Evolutionary conservation across 2,888 invertebrate genomes (phyloP).

Genomic region (Bursaphelenchus okinawaensis): DNA sequence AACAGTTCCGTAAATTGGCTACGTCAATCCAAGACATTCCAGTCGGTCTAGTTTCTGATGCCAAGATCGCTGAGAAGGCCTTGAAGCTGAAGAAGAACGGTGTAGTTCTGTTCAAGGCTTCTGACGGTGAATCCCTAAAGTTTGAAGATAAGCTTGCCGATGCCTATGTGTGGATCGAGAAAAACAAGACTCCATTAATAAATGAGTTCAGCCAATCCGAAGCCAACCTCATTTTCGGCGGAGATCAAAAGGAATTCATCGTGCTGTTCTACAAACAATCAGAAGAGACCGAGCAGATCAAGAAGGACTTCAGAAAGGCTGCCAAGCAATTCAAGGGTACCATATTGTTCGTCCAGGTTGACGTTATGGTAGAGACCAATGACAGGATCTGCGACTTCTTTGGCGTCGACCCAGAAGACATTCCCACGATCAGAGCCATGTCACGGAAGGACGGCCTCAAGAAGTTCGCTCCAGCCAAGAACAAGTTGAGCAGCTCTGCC

Average conservation of each 20-base stretch:
- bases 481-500: neutral
- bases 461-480: neutral
- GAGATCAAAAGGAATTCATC: slow-evolving; percentile 91
- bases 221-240: slow-evolving; percentile 95
- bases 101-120: slow-evolving; percentile 79
- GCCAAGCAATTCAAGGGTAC: slow-evolving; percentile 83
- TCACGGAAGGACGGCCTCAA: neutral
- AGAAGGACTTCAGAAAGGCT: slow-evolving; percentile 73
- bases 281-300: slow-evolving; percentile 74
- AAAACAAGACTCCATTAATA: slow-evolving; percentile 57
- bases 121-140: slow-evolving; percentile 55
- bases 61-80: slow-evolving; percentile 72
- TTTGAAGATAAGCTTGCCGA: slow-evolving; percentile 52
- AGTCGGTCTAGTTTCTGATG: slow-evolving; percentile 78
- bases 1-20: slow-evolving; percentile 76
- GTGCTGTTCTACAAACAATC: slow-evolving; percentile 84
- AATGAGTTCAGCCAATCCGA: slow-evolving; percentile 64
- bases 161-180: slow-evolving; percentile 50
- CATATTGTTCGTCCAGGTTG: neutral
- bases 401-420: neutral
- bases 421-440: neutral
- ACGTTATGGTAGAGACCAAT: neutral
- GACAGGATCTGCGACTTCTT: neutral
- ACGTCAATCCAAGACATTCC: slow-evolving; percentile 77
- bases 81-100: slow-evolving; percentile 72